Percentiles rank a stretch among this genome's conserved stretches.
Conservation (phyloP, 1,140 invertebrate species). For the Heterodera carotae region DNA sequence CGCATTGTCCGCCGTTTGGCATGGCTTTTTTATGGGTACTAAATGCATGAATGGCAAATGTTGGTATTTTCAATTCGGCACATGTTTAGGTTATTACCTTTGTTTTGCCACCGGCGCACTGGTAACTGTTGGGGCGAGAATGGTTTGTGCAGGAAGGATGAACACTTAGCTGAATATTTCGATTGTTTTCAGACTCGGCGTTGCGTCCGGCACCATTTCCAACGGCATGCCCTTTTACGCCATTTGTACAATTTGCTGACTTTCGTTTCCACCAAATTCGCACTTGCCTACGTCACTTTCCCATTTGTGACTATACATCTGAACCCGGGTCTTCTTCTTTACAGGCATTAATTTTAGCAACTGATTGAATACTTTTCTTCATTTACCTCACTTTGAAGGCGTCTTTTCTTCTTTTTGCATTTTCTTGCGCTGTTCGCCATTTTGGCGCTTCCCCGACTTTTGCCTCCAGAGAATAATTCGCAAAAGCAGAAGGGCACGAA, state of each 20-base stretch:
- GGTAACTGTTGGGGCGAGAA: conserved; percentile 80
- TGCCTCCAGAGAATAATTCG: conserved; percentile 19
- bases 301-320: conserved; percentile 51
- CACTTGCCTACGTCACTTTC: conserved; percentile 47
- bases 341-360: conserved; percentile 23
- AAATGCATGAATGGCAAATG: neutral
- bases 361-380: neutral
- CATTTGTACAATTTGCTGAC: conserved; percentile 48
- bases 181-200: conserved; percentile 38
- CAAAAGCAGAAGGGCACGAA: neutral
- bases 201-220: conserved; percentile 50
- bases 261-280: conserved; percentile 48
- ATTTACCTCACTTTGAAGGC: conserved; percentile 23
- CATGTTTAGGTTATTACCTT: conserved; percentile 77
- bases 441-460: conserved; percentile 33
- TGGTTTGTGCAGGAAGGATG: conserved; percentile 67
- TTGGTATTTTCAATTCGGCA: neutral
- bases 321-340: conserved; percentile 45
- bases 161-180: too few species aligned
- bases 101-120: conserved; percentile 86
- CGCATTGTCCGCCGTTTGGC: conserved; percentile 87
- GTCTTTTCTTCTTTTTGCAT: conserved; percentile 37
- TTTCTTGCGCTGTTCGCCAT: conserved; percentile 38
- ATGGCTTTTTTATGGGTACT: conserved; percentile 72
- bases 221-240: conserved; percentile 6